phyloP scores from a whole-genome alignment of 2,797 vertebrate species.

The Peromyscus attwateri region DNA sequence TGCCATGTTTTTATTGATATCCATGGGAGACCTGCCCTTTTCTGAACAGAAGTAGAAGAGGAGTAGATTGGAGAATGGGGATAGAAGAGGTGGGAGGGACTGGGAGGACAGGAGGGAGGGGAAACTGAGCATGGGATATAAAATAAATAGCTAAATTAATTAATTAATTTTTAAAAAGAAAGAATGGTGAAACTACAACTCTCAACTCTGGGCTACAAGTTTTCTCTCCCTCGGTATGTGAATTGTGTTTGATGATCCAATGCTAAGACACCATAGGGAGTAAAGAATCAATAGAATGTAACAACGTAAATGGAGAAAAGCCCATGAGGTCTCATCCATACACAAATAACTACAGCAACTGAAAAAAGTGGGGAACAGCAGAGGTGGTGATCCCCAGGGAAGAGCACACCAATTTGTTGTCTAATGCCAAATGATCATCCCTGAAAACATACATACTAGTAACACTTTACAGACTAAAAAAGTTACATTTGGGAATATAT shows the following conservation, averaged over 20 bases:
- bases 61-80: background rate
- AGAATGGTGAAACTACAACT: constrained; percentile 25
- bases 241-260: constrained; percentile 1
- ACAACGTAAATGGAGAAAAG: background rate
- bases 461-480: too few relatives aligned
- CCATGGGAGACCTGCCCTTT: background rate
- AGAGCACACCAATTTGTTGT: too few relatives aligned
- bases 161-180: background rate
- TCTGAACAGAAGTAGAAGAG: background rate
- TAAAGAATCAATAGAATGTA: background rate
- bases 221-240: background rate
- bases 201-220: background rate
- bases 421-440: background rate
- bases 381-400: too few relatives aligned
- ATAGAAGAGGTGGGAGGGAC: background rate
- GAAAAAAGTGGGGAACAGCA: background rate
- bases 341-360: background rate
- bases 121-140: background rate
- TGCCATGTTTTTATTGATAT: background rate
- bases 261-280: too few relatives aligned
- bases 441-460: background rate
- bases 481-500: background rate
- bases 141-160: background rate
- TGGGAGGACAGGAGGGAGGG: background rate
- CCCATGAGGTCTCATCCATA: background rate